phyloP scores from a whole-genome alignment of 2,113 vertebrate species.

The Machaerirhynchus nigripectus region DNA sequence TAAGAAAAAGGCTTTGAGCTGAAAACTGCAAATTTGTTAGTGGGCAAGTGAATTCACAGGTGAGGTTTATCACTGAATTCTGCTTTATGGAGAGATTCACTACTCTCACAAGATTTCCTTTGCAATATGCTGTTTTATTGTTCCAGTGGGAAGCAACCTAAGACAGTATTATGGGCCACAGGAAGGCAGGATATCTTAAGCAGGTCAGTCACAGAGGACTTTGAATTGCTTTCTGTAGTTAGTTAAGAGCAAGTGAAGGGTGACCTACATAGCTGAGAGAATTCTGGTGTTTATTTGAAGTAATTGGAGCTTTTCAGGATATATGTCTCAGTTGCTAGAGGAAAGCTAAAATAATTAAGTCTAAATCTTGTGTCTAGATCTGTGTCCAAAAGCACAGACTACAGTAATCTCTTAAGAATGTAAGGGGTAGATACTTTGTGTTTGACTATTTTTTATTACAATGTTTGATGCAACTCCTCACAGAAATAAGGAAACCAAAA shows the following conservation, averaged over 20 bases:
- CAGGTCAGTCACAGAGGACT: background rate
- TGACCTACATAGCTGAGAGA: background rate
- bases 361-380: background rate
- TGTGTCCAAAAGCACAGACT: background rate
- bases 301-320: background rate
- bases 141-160: background rate
- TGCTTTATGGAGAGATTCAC: background rate
- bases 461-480: background rate
- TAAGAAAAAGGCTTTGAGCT: background rate
- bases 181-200: background rate
- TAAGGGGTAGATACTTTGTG: background rate
- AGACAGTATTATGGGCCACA: background rate
- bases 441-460: background rate
- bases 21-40: background rate
- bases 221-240: background rate
- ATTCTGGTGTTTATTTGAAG: conserved; percentile 6
- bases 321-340: background rate
- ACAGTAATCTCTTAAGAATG: background rate
- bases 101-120: background rate
- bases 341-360: conserved; percentile 1
- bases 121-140: background rate
- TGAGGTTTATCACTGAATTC: background rate
- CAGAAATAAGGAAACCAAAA: background rate
- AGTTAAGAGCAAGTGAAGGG: background rate
- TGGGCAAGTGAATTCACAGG: background rate